A percentile compares a stretch with the other conserved stretches of the same genome.
Evolutionary conservation across 2,888 invertebrate species (phyloP).

Genomic region (Phoenoteleia sp.): DNA sequence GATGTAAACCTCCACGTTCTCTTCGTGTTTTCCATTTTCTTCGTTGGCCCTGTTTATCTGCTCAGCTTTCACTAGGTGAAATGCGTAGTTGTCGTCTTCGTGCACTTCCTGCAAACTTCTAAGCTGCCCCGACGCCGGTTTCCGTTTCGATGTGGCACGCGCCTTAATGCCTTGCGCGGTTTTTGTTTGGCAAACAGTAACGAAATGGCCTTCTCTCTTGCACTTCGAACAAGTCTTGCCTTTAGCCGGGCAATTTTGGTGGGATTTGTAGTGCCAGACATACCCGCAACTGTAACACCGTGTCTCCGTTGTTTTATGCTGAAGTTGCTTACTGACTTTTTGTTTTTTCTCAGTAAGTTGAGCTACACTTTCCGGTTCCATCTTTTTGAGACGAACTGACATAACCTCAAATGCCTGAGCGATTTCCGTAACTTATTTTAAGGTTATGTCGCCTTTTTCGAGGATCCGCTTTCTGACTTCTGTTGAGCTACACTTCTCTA

Average conservation of each 20-base stretch:
- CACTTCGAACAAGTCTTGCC: constrained; percentile 72
- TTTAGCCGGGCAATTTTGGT: constrained; percentile 73
- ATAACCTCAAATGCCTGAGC: constrained; percentile 27
- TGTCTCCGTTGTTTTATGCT: not conserved
- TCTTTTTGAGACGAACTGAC: not conserved
- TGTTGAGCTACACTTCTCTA: constrained; percentile 63
- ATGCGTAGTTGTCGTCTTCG: constrained; percentile 38
- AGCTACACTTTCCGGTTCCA: not conserved
- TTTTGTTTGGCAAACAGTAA: constrained; percentile 30
- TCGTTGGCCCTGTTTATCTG: not conserved
- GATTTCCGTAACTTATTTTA: constrained; percentile 13
- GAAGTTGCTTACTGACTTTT: not conserved
- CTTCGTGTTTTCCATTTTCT: not conserved
- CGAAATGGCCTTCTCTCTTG: constrained; percentile 73
- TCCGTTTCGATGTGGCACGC: not conserved
- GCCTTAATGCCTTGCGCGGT: not conserved
- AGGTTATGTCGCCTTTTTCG: constrained; percentile 45
- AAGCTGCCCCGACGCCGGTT: not conserved
- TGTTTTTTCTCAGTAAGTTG: not conserved
- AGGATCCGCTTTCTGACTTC: constrained; percentile 68
- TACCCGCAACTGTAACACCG: constrained; percentile 35
- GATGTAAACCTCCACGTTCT: too few species aligned
- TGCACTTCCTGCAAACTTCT: not conserved
- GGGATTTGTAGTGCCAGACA: constrained; percentile 5
- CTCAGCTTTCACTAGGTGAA: not conserved